Percentiles rank a stretch among this genome's conserved stretches.
phyloP scores from a whole-genome alignment of 1,140 invertebrate species.

The Caenorhabditis briggsae region DNA sequence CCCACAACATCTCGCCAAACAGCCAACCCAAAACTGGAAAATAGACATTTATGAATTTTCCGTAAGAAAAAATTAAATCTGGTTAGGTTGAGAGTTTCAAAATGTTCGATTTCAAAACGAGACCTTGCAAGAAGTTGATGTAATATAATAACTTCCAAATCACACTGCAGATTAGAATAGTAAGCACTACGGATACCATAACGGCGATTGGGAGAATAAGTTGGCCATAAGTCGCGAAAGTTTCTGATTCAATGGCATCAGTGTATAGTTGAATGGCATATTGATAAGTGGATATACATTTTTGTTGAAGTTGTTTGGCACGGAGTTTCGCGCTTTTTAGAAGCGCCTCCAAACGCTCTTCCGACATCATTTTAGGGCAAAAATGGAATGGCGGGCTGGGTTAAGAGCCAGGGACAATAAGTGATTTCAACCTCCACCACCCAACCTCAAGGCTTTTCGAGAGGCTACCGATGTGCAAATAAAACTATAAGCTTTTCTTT shows the following conservation, averaged over 20 bases:
- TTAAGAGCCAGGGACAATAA: slow-evolving; percentile 37
- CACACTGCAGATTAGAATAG: slow-evolving; percentile 16
- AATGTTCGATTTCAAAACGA: background rate
- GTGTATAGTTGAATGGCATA: slow-evolving; percentile 34
- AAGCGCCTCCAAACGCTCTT: slow-evolving; percentile 24
- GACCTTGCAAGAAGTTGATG: slow-evolving; percentile 17
- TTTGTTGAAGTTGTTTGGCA: slow-evolving; percentile 31
- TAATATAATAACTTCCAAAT: slow-evolving; percentile 27
- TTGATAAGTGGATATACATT: background rate
- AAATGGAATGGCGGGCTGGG: background rate
- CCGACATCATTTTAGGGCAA: slow-evolving; percentile 29
- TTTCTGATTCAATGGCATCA: slow-evolving; percentile 18
- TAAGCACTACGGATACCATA: slow-evolving; percentile 21
- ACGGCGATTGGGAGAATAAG: slow-evolving; percentile 6
- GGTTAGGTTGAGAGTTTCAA: background rate
- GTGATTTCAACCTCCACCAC: slow-evolving; percentile 39
- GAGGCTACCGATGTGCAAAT: slow-evolving; percentile 53
- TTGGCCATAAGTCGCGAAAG: slow-evolving; percentile 20
- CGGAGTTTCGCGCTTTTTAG: slow-evolving; percentile 25
- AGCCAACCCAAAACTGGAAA: slow-evolving; percentile 50
- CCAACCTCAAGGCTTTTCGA: slow-evolving; percentile 47
- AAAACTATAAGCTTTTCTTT: slow-evolving; percentile 52
- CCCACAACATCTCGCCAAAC: slow-evolving; percentile 64
- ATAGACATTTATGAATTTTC: background rate
- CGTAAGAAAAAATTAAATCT: too few relatives aligned